Conservation (phyloP, 2,888 invertebrate genomes). For the Cepaea hortensis region DNA sequence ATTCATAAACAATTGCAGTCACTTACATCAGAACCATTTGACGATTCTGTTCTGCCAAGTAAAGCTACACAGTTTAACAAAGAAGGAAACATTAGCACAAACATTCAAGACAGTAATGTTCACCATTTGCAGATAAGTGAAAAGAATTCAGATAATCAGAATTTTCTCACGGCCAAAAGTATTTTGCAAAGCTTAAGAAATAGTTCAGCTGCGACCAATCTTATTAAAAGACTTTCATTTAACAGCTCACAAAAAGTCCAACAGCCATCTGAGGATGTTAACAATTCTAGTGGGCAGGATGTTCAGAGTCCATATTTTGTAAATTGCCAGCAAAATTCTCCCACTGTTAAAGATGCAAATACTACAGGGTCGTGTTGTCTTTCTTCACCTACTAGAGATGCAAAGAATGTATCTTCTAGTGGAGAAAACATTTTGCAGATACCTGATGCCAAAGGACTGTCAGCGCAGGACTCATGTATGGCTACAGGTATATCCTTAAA, state of each 20-base stretch:
- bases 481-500: not conserved
- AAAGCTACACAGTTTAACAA: not conserved
- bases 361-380: too few species aligned
- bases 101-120: not conserved
- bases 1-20: not conserved
- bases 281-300: not conserved
- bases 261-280: not conserved
- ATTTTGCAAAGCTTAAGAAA: not conserved
- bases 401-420: not conserved
- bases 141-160: not conserved
- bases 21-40: not conserved
- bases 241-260: not conserved
- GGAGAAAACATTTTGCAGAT: not conserved
- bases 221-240: not conserved
- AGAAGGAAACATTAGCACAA: not conserved
- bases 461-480: not conserved
- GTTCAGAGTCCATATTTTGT: conserved; percentile 9
- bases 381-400: not conserved
- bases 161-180: not conserved
- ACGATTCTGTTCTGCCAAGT: not conserved
- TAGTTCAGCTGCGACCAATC: not conserved
- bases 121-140: not conserved
- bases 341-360: not conserved
- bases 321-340: not conserved
- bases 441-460: not conserved